Conservation (phyloP, 2,113 vertebrate species). For the Microcebus jonahi region DNA sequence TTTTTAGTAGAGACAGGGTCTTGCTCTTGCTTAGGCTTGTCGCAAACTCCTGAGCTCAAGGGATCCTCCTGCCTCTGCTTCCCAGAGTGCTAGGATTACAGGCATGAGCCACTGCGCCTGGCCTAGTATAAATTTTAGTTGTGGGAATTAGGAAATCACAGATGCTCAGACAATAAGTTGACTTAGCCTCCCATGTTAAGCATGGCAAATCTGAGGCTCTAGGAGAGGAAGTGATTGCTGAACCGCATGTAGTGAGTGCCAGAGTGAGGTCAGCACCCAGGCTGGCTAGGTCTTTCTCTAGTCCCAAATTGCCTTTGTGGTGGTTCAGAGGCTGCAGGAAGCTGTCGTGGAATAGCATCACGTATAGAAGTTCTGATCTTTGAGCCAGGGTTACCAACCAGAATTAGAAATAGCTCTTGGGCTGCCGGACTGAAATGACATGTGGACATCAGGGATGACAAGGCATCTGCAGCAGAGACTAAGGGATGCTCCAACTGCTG, state of each 20-base stretch:
- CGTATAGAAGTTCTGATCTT: not conserved
- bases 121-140: slow-evolving; percentile 15
- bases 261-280: not conserved
- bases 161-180: not conserved
- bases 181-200: not conserved
- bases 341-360: not conserved
- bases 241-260: not conserved
- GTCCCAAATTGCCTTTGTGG: not conserved
- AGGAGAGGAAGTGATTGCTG: not conserved
- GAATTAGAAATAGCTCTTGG: not conserved
- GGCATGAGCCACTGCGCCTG: too few species aligned
- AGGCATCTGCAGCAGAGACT: not conserved
- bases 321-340: not conserved
- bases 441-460: not conserved
- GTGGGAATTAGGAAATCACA: slow-evolving; percentile 5
- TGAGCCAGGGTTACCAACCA: not conserved
- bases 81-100: too few species aligned
- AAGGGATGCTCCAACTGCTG: not conserved
- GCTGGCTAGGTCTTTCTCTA: not conserved
- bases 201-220: not conserved
- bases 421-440: not conserved
- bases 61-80: too few species aligned
- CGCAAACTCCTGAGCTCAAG: too few species aligned
- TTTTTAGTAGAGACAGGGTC: too few species aligned
- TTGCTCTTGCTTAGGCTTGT: too few species aligned